Percentiles rank a stretch among this genome's conserved stretches.
phyloP scores from a whole-genome alignment of 1,140 invertebrate species.

The Leptinotarsa lineolata region DNA sequence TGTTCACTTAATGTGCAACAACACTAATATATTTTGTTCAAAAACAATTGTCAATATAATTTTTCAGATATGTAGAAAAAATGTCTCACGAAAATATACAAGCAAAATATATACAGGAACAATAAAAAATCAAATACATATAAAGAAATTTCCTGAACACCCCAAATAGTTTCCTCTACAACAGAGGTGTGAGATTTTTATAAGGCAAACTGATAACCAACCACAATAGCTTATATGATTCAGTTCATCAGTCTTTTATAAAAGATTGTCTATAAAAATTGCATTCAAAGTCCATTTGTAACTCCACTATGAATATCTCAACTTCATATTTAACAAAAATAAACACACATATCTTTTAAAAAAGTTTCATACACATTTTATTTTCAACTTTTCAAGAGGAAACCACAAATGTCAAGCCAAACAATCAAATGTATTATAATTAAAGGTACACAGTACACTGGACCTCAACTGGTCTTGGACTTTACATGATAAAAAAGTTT shows the following conservation, averaged over 20 bases:
- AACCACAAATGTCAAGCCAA: neutral
- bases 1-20: constrained; percentile 7
- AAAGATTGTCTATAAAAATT: constrained; percentile 9
- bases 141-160: neutral
- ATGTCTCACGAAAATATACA: too few species aligned
- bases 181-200: neutral
- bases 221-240: constrained; percentile 2
- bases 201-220: neutral
- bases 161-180: neutral
- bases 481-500: too few species aligned
- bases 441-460: too few species aligned
- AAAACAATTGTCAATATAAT: neutral
- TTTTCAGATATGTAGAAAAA: too few species aligned
- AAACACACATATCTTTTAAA: neutral
- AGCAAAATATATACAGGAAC: too few species aligned
- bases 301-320: neutral
- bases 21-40: neutral
- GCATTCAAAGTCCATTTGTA: neutral
- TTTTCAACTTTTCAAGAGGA: neutral
- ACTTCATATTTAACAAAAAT: neutral
- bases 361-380: too few species aligned
- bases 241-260: constrained; percentile 7
- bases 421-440: too few species aligned
- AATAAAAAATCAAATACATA: too few species aligned
- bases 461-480: too few species aligned